Conservation (phyloP, 2,113 vertebrate species). For the Barbus barbus region DNA sequence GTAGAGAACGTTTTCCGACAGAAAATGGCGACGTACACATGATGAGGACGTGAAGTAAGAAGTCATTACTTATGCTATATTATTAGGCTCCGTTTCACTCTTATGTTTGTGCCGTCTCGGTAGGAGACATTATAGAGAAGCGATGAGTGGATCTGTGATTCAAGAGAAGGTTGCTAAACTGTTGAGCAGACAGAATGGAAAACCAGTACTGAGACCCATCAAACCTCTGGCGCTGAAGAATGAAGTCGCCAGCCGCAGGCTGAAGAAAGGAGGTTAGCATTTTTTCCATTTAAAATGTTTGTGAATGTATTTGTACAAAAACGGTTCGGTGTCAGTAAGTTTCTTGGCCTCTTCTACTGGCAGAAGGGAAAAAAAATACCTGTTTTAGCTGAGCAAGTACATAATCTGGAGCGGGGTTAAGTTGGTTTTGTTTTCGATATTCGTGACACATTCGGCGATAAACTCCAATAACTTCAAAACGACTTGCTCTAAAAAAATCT, state of each 20-base stretch:
- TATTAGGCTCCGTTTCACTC: neutral
- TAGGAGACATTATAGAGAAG: slow-evolving; percentile 42
- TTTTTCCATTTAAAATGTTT: neutral
- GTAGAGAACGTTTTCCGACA: slow-evolving; percentile 27
- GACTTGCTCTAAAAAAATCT: too few species aligned
- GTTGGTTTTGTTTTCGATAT: too few species aligned
- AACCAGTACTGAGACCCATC: slow-evolving; percentile 74
- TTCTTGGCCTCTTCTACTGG: neutral
- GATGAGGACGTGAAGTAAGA: neutral
- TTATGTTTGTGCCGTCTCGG: neutral
- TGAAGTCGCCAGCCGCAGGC: slow-evolving; percentile 76
- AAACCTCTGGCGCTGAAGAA: slow-evolving; percentile 78
- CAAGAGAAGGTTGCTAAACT: slow-evolving; percentile 68
- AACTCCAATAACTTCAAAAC: too few species aligned
- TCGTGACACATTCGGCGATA: too few species aligned
- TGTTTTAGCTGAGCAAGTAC: too few species aligned
- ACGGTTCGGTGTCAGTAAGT: too few species aligned
- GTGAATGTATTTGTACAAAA: neutral
- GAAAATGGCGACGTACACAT: slow-evolving; percentile 47
- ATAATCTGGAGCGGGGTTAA: too few species aligned
- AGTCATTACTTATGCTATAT: neutral
- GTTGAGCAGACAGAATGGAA: slow-evolving; percentile 67
- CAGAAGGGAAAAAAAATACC: too few species aligned
- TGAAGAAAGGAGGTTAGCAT: slow-evolving; percentile 75
- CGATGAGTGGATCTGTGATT: slow-evolving; percentile 51